Evolutionary conservation across 2,888 invertebrate genomes (phyloP).

Genomic region (Leucoptera coffeella): DNA sequence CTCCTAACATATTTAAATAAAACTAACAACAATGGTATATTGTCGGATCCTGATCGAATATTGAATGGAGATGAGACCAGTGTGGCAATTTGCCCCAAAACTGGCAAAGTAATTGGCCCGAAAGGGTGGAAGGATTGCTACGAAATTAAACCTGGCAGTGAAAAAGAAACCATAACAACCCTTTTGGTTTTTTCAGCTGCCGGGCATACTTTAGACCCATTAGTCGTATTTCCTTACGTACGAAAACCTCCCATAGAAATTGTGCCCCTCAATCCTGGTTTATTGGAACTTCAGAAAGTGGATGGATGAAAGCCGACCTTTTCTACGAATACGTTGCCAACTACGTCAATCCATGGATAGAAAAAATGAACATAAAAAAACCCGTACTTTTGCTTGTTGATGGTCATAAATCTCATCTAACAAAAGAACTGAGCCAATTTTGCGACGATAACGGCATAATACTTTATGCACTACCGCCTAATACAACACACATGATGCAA

Average conservation of each 20-base stretch:
- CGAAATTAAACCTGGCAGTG: neutral
- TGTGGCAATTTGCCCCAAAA: neutral
- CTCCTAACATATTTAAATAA: neutral
- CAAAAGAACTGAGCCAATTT: constrained; percentile 5
- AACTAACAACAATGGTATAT: neutral
- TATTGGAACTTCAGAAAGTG: neutral
- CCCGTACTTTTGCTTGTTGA: constrained; percentile 19
- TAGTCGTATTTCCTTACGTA: neutral
- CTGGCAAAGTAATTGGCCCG: neutral
- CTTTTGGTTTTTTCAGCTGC: neutral
- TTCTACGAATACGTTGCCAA: constrained; percentile 19
- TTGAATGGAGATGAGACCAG: neutral
- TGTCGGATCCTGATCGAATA: neutral
- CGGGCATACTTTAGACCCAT: neutral
- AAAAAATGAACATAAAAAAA: constrained; percentile 11
- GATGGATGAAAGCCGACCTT: constrained; percentile 12
- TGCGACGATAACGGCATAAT: constrained; percentile 1
- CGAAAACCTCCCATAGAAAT: neutral
- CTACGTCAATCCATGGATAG: constrained; percentile 14
- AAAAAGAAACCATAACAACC: neutral
- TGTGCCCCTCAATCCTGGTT: neutral
- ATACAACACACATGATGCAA: constrained; percentile 1
- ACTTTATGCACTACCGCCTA: constrained; percentile 1
- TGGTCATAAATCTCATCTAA: constrained; percentile 17
- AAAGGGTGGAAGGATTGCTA: neutral